Conservation (phyloP, 1,140 invertebrate genomes). For the Halesus radiatus region DNA sequence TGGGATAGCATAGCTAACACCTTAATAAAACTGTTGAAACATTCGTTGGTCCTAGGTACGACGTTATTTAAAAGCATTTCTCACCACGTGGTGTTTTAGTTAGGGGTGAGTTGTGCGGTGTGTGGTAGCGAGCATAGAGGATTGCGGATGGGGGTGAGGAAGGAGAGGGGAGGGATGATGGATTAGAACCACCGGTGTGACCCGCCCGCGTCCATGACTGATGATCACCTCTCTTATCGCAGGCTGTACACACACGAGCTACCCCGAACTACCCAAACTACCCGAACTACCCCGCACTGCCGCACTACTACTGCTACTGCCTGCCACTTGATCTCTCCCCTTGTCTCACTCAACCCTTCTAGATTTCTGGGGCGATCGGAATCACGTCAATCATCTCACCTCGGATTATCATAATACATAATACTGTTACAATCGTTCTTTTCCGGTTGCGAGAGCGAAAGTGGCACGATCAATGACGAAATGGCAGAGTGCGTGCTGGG, state of each 20-base stretch:
- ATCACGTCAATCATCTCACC: not conserved
- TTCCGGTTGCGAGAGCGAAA: too few species aligned
- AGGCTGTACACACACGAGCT: slow-evolving; percentile 13
- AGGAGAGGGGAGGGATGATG: slow-evolving; percentile 19
- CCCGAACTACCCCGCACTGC: not conserved
- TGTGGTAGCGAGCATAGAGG: not conserved
- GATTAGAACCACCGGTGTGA: slow-evolving; percentile 37
- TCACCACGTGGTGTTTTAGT: not conserved
- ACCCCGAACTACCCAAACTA: too few species aligned
- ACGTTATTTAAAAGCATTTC: too few species aligned
- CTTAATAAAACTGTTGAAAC: too few species aligned
- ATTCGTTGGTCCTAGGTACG: too few species aligned
- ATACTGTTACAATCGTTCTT: not conserved
- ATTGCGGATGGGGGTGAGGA: not conserved
- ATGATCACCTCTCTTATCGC: slow-evolving; percentile 42
- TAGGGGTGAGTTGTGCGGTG: not conserved
- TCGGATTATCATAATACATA: not conserved
- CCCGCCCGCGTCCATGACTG: slow-evolving; percentile 38
- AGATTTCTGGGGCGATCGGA: not conserved
- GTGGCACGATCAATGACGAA: too few species aligned
- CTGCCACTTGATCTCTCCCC: not conserved
- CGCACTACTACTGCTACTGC: not conserved
- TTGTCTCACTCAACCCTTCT: slow-evolving; percentile 3
- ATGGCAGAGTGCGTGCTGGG: too few species aligned
- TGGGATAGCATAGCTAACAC: too few species aligned